Base-by-base conservation (phyloP, 2,113 vertebrate species). In the Pelecanus crispus region DNA sequence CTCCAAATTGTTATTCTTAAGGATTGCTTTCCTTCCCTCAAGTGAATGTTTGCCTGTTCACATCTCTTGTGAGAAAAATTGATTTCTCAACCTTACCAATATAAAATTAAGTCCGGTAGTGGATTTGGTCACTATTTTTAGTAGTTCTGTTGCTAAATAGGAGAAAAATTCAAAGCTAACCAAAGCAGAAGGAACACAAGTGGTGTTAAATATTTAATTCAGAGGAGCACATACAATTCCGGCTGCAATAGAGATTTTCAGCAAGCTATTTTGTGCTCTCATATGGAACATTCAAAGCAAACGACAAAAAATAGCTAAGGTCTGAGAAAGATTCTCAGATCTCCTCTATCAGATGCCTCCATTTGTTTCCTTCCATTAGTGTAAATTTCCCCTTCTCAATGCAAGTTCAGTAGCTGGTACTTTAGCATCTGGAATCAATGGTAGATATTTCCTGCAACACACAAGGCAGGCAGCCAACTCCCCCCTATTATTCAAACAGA, bases 281-380 rank as follows among this genome's bases (percentile, higher is more conserved):
- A 20, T n/a, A 90, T 11, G 20, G 52, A 74, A 44, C 42, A 83
- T 53, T 84, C 36, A 84, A 81, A 59, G 58, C 31, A 89, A 88
- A 70, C 36, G 77, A 88, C 32, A 56, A 81, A 94, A 86, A 79
- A 80, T 6, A 86, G n/a, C 82, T 74, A 63, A 29, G 14, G 65
- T 92, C 49, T 72, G 36, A 95, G 47, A 88, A 86, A 71, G 88
- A 95, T 80, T 89, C 92, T 91, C 87, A 95, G 59, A 95, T 91
- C 93, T 97, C 45, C 84, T 92, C 91, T 95, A 98, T 97, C 97
- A 97, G 82, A 89, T 59, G 63, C 70, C 49, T 89, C 86, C 95
- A 97, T 95, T 97, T 94, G 92, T 96, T 98, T 97, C 97, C 96
- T 96, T 96, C 94, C 81, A 96, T 95, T 95, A 95, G 66, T 85